Conservation (phyloP, 2,888 invertebrate genomes). For the Epicampocera succincta region DNA sequence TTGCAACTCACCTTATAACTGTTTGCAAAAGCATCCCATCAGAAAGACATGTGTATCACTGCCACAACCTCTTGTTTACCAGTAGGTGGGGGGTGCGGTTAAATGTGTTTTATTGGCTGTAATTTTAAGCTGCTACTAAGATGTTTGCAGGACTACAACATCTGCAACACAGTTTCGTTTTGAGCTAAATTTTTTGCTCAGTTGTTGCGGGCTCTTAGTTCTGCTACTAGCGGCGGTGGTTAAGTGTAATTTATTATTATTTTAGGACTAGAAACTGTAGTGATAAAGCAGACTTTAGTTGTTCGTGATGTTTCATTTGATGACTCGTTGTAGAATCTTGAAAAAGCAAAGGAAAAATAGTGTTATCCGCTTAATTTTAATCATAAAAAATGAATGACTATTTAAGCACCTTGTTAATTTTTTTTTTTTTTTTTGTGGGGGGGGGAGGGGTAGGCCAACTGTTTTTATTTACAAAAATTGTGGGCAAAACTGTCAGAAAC, state of each 20-base stretch:
- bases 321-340: conserved; percentile 72
- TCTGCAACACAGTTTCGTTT: conserved; percentile 24
- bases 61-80: too few species aligned
- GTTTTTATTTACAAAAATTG: too few species aligned
- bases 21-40: too few species aligned
- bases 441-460: too few species aligned
- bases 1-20: too few species aligned
- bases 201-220: conserved; percentile 19
- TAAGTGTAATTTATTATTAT: conserved; percentile 65
- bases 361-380: too few species aligned
- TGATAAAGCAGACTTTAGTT: conserved; percentile 62
- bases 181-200: conserved; percentile 26
- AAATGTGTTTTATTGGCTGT: neutral
- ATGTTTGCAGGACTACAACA: conserved; percentile 4
- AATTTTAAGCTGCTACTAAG: neutral
- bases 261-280: conserved; percentile 50
- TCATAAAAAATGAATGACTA: too few species aligned
- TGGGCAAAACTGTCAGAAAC: neutral
- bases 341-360: conserved; percentile 6
- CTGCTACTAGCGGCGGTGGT: conserved; percentile 61
- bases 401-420: too few species aligned
- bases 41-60: too few species aligned
- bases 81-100: neutral
- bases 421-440: too few species aligned
- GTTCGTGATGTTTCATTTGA: conserved; percentile 71